These are phyloP conservation scores for Drosophila pallidifrons DNA, from an alignment of 1,140 invertebrate genomes.

Conservation along the genomic window DNA sequence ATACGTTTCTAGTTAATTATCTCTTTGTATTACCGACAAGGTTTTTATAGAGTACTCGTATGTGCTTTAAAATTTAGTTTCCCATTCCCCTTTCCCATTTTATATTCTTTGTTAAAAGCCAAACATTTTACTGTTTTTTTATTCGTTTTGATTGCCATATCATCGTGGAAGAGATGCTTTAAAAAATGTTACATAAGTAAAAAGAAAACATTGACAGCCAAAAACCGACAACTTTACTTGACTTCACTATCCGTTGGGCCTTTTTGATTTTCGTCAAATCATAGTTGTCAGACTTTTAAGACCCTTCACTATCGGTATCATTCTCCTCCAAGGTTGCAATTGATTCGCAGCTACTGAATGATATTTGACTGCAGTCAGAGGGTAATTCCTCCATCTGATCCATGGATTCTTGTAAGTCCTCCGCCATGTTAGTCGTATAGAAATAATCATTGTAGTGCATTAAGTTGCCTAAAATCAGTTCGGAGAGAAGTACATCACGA, in stretches of 20 bases:
- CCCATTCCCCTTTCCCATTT: no score
- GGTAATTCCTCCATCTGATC: neutral
- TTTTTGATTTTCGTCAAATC: neutral
- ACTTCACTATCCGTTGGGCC: neutral
- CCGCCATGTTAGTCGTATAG: neutral
- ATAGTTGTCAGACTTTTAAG: no score
- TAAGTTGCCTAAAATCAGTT: neutral
- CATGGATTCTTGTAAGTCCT: neutral
- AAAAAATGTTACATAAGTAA: no score
- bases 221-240: no score
- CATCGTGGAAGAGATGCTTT: no score
- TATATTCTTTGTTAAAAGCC: no score
- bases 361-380: neutral
- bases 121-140: no score
- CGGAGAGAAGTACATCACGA: neutral
- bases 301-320: no score
- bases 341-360: neutral
- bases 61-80: neutral
- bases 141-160: no score
- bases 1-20: no score
- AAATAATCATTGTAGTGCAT: neutral
- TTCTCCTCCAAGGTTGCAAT: neutral
- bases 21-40: no score
- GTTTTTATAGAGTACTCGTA: neutral
- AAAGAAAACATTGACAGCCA: no score